Evolutionary conservation across 2,888 invertebrate species (phyloP).

Genomic region (Epistrophella euchroma): DNA sequence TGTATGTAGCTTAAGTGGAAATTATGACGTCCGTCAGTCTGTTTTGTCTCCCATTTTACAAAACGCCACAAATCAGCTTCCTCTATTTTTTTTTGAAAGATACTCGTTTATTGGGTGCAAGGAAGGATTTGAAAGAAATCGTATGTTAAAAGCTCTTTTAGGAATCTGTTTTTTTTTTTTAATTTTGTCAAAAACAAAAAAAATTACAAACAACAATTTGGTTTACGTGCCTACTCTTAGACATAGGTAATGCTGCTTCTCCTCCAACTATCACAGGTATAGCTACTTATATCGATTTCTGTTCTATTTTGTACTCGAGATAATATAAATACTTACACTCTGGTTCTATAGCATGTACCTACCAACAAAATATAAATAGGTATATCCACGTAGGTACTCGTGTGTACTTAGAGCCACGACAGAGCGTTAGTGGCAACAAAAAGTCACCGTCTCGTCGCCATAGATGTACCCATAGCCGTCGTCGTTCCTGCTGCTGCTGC

Average conservation of each 20-base stretch:
- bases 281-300: conserved; percentile 73
- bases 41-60: conserved; percentile 21
- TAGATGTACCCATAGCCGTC: background rate
- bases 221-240: background rate
- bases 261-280: conserved; percentile 52
- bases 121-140: background rate
- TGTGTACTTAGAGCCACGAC: conserved; percentile 39
- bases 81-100: background rate
- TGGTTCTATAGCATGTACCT: background rate
- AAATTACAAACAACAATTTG: conserved; percentile 20
- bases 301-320: conserved; percentile 61
- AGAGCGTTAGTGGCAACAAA: conserved; percentile 64
- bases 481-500: background rate
- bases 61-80: conserved; percentile 30
- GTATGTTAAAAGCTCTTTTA: background rate
- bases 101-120: background rate
- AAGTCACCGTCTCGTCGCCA: conserved; percentile 42
- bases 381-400: conserved; percentile 51
- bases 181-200: background rate
- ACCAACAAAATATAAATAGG: conserved; percentile 27
- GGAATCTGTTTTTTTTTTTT: background rate
- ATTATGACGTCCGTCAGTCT: conserved; percentile 53
- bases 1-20: background rate
- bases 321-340: conserved; percentile 47
- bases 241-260: background rate